A percentile compares a stretch with the other conserved stretches of the same genome.
These are phyloP conservation scores for Drosophila fungiperda DNA, from an alignment of 2,888 invertebrate genomes.

Conservation along the genomic window DNA sequence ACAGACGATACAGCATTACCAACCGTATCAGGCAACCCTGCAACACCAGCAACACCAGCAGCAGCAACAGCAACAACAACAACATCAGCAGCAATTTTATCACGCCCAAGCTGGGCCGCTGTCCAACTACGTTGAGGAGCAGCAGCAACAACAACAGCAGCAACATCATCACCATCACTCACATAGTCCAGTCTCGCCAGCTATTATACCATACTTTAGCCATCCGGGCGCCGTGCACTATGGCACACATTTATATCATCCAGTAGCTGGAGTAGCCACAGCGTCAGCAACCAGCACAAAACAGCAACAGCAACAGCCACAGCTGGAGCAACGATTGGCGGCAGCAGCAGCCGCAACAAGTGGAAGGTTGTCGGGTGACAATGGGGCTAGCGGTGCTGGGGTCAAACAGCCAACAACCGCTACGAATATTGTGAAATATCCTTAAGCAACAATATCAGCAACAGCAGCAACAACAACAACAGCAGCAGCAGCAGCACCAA, in stretches of 20 bases:
- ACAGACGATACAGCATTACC: slow-evolving; percentile 64
- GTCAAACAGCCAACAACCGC: slow-evolving; percentile 50
- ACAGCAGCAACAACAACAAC: slow-evolving; percentile 15
- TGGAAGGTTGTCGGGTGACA: slow-evolving; percentile 61
- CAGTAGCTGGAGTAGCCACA: slow-evolving; percentile 54
- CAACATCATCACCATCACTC: slow-evolving; percentile 37
- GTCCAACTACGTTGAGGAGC: slow-evolving; percentile 46
- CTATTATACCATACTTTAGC: slow-evolving; percentile 73
- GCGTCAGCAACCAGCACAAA: slow-evolving; percentile 28
- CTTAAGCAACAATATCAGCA: slow-evolving; percentile 56
- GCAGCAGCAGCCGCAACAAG: slow-evolving; percentile 58
- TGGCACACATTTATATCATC: slow-evolving; percentile 82
- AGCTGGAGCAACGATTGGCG: slow-evolving; percentile 37
- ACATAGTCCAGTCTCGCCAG: slow-evolving; percentile 48
- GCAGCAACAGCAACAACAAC: slow-evolving; percentile 32
- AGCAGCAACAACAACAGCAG: slow-evolving; percentile 38
- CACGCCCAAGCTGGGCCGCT: slow-evolving; percentile 30
- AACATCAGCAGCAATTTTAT: slow-evolving; percentile 36
- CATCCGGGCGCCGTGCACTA: slow-evolving; percentile 82
- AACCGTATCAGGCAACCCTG: slow-evolving; percentile 48
- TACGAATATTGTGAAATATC: slow-evolving; percentile 79
- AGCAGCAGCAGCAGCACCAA: slow-evolving; percentile 1
- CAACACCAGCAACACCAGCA: slow-evolving; percentile 43
- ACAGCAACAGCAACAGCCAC: slow-evolving; percentile 36
- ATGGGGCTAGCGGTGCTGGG: slow-evolving; percentile 16